These are phyloP conservation scores for Cephus nigrinus DNA, from an alignment of 2,888 invertebrate species.

Conservation along the genomic window DNA sequence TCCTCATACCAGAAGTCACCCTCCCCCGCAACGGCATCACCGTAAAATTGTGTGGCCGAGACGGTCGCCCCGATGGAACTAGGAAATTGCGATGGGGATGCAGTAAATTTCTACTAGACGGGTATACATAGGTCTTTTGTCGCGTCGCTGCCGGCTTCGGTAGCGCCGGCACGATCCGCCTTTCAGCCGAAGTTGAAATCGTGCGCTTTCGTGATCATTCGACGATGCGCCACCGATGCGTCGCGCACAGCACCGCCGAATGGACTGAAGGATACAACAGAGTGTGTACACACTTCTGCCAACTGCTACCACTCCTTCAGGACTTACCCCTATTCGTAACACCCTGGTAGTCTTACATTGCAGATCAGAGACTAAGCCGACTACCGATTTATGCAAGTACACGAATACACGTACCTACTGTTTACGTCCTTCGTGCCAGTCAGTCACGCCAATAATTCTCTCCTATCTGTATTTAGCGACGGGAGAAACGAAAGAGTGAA, in stretches of 20 bases:
- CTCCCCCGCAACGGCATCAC: no score
- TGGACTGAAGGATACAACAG: no score
- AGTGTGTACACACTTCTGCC: constrained; percentile 1
- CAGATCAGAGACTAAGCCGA: background rate
- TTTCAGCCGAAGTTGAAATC: constrained; percentile 18
- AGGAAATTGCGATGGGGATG: constrained; percentile 13
- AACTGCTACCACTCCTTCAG: constrained; percentile 1
- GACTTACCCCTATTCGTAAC: background rate
- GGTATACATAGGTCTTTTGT: background rate
- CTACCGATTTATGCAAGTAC: no score
- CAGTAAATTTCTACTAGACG: background rate
- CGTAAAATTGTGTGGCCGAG: no score
- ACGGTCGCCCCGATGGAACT: background rate
- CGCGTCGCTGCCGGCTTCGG: constrained; percentile 8
- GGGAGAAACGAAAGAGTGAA: no score
- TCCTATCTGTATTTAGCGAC: no score
- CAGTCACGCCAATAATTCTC: no score
- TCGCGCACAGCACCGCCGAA: background rate
- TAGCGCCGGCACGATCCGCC: no score
- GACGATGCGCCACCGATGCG: constrained; percentile 31
- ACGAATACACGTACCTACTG: no score
- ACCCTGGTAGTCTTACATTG: background rate
- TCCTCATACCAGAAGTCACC: no score
- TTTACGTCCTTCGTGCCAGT: no score
- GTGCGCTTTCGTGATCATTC: constrained; percentile 33